Evolutionary conservation across 2,797 vertebrate species (phyloP).

Genomic region (Discoglossus pictus): DNA sequence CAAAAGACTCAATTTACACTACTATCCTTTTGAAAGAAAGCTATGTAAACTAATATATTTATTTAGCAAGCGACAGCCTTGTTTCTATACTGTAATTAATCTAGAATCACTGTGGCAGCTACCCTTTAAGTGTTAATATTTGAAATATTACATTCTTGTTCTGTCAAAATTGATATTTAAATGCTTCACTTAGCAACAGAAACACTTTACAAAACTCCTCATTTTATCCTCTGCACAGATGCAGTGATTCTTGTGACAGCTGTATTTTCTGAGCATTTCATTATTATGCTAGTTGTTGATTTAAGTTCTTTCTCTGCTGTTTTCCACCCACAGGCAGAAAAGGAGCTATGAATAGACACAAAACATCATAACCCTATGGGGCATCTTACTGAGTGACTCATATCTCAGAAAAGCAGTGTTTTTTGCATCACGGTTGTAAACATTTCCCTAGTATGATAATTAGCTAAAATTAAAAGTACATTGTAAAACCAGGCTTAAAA

Average conservation of each 20-base stretch:
- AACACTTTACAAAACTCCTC: too few species aligned
- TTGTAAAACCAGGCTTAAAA: not conserved
- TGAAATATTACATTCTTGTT: too few species aligned
- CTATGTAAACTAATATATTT: too few species aligned
- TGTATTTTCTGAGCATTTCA: conserved; percentile 5
- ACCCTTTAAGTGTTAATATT: too few species aligned
- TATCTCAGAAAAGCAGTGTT: conserved; percentile 5
- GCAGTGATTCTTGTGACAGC: not conserved
- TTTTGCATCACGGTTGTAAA: conserved; percentile 13
- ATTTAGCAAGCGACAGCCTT: too few species aligned
- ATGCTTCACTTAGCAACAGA: too few species aligned
- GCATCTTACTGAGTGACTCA: conserved; percentile 13
- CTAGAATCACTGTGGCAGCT: too few species aligned
- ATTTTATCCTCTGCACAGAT: too few species aligned
- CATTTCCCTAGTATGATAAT: conserved; percentile 12
- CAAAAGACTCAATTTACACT: too few species aligned
- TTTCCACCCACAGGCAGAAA: conserved; percentile 10
- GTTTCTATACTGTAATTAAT: too few species aligned
- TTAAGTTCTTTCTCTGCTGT: conserved; percentile 2
- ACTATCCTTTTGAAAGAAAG: too few species aligned
- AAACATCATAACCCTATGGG: conserved; percentile 16
- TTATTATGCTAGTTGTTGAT: conserved; percentile 4
- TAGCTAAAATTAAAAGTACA: conserved; percentile 11
- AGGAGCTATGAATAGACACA: conserved; percentile 8
- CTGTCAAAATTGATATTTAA: too few species aligned